These are phyloP conservation scores for Camponotus floridanus DNA, from an alignment of 1,140 invertebrate species.

Conservation along the genomic window DNA sequence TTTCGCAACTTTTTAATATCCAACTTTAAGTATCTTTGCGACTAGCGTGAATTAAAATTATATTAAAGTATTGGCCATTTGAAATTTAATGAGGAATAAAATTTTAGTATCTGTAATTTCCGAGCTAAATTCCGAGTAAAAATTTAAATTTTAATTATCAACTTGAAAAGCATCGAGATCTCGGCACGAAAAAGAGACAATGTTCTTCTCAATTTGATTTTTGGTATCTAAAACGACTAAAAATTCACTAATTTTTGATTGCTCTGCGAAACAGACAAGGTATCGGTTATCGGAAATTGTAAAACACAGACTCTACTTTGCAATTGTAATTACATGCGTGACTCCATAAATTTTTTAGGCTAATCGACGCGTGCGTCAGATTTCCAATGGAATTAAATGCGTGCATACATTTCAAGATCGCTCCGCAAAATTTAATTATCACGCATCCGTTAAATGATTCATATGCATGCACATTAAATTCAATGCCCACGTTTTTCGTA, in stretches of 20 bases:
- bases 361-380: constrained; percentile 52
- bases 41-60: not conserved
- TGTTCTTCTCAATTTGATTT: not conserved
- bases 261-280: not conserved
- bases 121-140: not conserved
- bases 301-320: constrained; percentile 38
- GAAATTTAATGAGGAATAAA: constrained; percentile 21
- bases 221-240: too few relatives aligned
- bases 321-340: constrained; percentile 64
- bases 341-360: constrained; percentile 61
- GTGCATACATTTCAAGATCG: constrained; percentile 61
- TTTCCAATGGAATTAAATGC: constrained; percentile 55
- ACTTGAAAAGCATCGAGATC: not conserved
- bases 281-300: constrained; percentile 22
- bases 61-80: constrained; percentile 5
- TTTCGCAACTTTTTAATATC: constrained; percentile 20
- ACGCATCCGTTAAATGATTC: constrained; percentile 60
- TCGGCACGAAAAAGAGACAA: not conserved
- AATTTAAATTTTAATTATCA: constrained; percentile 6
- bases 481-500: constrained; percentile 56
- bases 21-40: not conserved
- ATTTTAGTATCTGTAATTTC: constrained; percentile 5
- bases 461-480: constrained; percentile 60
- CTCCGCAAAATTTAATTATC: constrained; percentile 62
- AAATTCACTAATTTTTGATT: not conserved